phyloP scores from a whole-genome alignment of 2,888 invertebrate species.

The Calameuta idolon region DNA sequence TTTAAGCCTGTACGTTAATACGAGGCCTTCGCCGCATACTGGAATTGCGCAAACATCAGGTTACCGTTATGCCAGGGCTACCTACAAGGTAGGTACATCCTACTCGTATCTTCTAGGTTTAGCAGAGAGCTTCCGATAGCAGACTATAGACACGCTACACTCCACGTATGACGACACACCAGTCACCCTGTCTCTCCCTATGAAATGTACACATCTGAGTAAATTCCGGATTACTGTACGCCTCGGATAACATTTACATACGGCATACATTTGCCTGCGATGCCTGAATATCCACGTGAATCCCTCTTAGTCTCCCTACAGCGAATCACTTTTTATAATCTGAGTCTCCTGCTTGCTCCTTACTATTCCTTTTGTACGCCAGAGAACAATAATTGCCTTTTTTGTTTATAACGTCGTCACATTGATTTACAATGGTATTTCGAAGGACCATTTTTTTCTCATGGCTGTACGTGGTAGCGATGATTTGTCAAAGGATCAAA shows the following conservation, averaged over 20 bases:
- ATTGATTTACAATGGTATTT: too few relatives aligned
- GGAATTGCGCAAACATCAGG: not conserved
- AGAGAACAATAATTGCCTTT: too few relatives aligned
- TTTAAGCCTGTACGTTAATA: not conserved
- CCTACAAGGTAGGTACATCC: not conserved
- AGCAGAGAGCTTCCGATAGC: not conserved
- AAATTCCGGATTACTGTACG: conserved; percentile 59
- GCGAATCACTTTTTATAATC: not conserved
- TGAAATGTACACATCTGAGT: conserved; percentile 50
- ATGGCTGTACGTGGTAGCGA: not conserved
- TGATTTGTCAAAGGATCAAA: not conserved
- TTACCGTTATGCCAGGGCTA: not conserved
- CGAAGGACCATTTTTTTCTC: too few relatives aligned
- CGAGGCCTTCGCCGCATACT: not conserved
- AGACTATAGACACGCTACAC: not conserved
- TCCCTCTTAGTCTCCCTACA: not conserved
- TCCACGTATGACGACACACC: not conserved
- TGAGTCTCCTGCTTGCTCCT: not conserved
- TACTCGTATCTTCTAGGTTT: not conserved
- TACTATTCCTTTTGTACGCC: not conserved
- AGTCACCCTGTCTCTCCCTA: conserved; percentile 7
- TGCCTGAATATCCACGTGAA: not conserved
- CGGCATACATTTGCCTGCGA: conserved; percentile 51
- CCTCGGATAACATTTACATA: conserved; percentile 61
- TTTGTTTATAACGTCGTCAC: too few relatives aligned